A percentile compares a stretch with the other conserved stretches of the same genome.
phyloP scores from a whole-genome alignment of 2,888 invertebrate genomes.

The Chrysolina oricalcia region DNA sequence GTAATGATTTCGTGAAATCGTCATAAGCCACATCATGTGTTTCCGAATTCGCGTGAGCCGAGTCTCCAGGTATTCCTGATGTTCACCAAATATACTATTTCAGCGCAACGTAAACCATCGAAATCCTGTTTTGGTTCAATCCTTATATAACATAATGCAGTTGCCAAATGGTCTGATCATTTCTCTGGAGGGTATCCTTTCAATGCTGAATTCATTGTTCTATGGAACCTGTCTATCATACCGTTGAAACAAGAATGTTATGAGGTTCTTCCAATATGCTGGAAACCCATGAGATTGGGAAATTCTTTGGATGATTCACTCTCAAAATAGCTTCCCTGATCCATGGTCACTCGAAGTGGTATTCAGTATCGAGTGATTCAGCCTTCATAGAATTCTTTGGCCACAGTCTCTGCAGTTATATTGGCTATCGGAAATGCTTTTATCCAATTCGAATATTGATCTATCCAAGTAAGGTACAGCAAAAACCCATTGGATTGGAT shows the following conservation, averaged over 20 bases:
- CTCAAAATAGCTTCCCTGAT: conserved; percentile 65
- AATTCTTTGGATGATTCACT: conserved; percentile 56
- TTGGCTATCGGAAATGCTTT: conserved; percentile 42
- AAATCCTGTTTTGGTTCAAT: conserved; percentile 1
- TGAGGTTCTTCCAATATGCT: not conserved
- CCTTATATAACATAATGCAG: not conserved
- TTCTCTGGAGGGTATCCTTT: too few relatives aligned
- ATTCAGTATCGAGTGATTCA: conserved; percentile 60
- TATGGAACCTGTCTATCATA: not conserved
- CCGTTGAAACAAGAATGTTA: not conserved
- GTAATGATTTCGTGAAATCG: too few relatives aligned
- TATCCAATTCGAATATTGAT: conserved; percentile 46
- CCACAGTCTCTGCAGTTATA: conserved; percentile 52
- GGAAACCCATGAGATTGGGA: not conserved
- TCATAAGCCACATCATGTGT: too few relatives aligned
- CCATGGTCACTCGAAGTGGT: conserved; percentile 63
- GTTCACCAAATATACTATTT: conserved; percentile 5
- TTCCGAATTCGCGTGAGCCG: not conserved
- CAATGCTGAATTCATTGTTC: conserved; percentile 15
- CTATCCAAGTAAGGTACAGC: conserved; percentile 44
- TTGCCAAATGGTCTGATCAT: too few relatives aligned
- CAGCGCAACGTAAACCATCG: conserved; percentile 16
- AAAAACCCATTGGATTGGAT: conserved; percentile 44
- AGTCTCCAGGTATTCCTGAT: not conserved
- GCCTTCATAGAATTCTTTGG: conserved; percentile 60